These are phyloP conservation scores for Dipodomys ordii DNA, from an alignment of 2,113 vertebrate genomes.

Conservation along the genomic window DNA sequence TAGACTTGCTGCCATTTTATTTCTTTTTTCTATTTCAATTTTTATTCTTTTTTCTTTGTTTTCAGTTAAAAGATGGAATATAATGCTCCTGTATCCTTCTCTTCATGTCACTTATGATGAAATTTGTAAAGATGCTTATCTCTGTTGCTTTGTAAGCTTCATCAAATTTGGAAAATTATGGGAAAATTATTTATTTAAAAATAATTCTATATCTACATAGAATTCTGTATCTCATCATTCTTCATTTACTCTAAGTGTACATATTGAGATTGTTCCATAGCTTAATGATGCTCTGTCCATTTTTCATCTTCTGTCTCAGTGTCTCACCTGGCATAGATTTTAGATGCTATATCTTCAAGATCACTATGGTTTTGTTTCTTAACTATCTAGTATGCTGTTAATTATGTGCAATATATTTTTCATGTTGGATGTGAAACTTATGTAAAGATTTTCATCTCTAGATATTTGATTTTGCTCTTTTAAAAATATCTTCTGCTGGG, in stretches of 20 bases:
- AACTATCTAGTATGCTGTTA: not conserved
- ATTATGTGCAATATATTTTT: not conserved
- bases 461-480: not conserved
- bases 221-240: not conserved
- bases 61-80: not conserved
- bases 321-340: not conserved
- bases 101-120: not conserved
- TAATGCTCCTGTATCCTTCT: not conserved
- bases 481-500: too few relatives aligned
- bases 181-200: conserved; percentile 11
- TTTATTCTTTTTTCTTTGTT: not conserved
- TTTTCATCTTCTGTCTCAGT: not conserved
- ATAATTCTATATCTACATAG: not conserved
- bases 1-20: not conserved
- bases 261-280: not conserved
- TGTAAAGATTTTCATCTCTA: not conserved
- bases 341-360: conserved; percentile 8
- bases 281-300: not conserved
- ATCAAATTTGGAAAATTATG: not conserved
- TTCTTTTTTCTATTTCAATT: not conserved
- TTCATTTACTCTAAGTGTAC: not conserved
- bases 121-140: not conserved
- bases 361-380: not conserved
- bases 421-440: not conserved
- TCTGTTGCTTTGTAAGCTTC: not conserved